These are phyloP conservation scores for Elmis aenea DNA, from an alignment of 2,888 invertebrate genomes.

Conservation along the genomic window DNA sequence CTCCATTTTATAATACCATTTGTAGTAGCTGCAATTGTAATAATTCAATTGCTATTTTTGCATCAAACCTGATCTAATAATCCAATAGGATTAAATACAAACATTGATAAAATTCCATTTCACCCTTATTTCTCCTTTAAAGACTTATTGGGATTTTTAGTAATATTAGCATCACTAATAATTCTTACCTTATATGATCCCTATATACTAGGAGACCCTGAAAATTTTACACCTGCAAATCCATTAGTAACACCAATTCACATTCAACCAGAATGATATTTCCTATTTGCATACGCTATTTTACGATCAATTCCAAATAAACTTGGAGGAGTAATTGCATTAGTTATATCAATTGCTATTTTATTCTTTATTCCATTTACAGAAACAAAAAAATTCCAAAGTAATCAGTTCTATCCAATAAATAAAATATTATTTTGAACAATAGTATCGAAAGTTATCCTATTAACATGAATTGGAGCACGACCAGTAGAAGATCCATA, in stretches of 20 bases:
- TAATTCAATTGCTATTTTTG: constrained; percentile 61
- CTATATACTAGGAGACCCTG: constrained; percentile 61
- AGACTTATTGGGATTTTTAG: constrained; percentile 58
- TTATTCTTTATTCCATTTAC: constrained; percentile 58
- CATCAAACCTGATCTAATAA: constrained; percentile 67
- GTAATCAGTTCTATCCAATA: constrained; percentile 56
- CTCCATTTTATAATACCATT: constrained; percentile 71
- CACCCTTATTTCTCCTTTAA: constrained; percentile 62
- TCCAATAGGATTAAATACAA: constrained; percentile 59
- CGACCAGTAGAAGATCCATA: constrained; percentile 65
- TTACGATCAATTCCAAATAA: constrained; percentile 76
- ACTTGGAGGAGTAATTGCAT: constrained; percentile 67
- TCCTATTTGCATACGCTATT: constrained; percentile 77
- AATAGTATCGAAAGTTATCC: constrained; percentile 51
- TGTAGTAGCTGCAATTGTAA: constrained; percentile 55
- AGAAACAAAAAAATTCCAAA: constrained; percentile 54
- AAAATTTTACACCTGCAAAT: constrained; percentile 70
- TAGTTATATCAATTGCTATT: constrained; percentile 63
- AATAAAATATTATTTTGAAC: constrained; percentile 59
- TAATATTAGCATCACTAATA: constrained; percentile 52
- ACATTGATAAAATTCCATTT: constrained; percentile 65
- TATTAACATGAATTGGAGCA: constrained; percentile 69
- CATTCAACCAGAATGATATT: constrained; percentile 83
- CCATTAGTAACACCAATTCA: constrained; percentile 64
- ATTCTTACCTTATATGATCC: constrained; percentile 53